These are phyloP conservation scores for Setipinna tenuifilis DNA, from an alignment of 2,797 vertebrate genomes.

Conservation along the genomic window DNA sequence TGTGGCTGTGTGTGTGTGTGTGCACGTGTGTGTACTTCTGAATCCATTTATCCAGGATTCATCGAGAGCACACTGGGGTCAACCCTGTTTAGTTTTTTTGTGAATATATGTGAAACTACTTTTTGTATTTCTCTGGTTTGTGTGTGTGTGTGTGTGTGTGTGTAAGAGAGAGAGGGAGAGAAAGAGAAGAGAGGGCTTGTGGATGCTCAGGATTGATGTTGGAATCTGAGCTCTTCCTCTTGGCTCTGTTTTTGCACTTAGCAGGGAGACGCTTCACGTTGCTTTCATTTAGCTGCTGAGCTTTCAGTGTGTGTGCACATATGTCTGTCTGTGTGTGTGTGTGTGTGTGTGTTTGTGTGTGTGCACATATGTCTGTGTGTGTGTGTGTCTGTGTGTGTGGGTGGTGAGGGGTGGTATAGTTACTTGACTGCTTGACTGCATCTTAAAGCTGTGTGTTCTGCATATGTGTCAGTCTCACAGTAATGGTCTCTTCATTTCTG, in stretches of 20 bases:
- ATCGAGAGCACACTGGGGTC: background rate
- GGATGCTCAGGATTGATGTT: constrained; percentile 39
- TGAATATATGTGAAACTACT: background rate
- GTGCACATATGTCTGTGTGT: background rate
- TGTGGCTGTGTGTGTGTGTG: constrained; percentile 16
- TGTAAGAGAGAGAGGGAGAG: background rate
- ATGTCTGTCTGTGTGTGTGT: background rate
- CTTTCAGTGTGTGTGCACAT: background rate
- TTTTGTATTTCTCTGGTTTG: background rate
- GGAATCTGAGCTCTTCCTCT: constrained; percentile 53
- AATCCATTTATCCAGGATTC: background rate
- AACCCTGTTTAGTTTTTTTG: too few relatives aligned
- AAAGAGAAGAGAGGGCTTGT: background rate
- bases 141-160: background rate
- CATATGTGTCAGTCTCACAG: background rate
- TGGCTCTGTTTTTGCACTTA: constrained; percentile 68
- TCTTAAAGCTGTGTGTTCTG: background rate
- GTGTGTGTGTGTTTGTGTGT: background rate
- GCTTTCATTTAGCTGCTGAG: background rate
- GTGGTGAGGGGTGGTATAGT: background rate
- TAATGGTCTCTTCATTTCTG: background rate
- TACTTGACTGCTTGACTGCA: too few relatives aligned
- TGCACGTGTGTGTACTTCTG: constrained; percentile 6
- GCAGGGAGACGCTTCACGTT: background rate
- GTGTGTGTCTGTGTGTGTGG: background rate